Base-by-base conservation (phyloP, 2,888 invertebrate genomes). In the Himalopsyche kuldschensis region DNA sequence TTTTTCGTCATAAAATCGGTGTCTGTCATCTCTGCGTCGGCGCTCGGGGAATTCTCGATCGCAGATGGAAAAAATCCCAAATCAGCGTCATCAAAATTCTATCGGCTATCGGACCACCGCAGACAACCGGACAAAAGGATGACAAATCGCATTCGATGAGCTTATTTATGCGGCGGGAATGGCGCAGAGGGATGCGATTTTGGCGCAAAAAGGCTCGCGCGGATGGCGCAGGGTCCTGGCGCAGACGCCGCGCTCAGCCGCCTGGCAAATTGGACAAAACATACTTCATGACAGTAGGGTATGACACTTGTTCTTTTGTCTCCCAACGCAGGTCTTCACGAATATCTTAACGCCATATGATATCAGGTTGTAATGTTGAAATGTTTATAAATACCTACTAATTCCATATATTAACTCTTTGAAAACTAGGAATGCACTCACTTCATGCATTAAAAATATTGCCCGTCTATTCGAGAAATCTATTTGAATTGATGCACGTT, bases 221-320 rank as follows among this genome's bases (percentile, higher is more conserved):
- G 69, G 20, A 69, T 69, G 69, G 69, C 69, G 69, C 69, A 69
- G 76, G 83, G 80, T 31, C n/a, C 32, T 76, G 83, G 31, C 31
- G 75, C 63, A 75, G 80, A 46, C 81, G 83, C 80, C 83, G 83
- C 83, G 20, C 46, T 35, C 83, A 83, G 80, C 80, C 83, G 83
- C 83, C 83, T 83, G 83, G 80, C 83, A 83, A 83, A 83, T 83
- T 83, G 83, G 80, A 79, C 77, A 83, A 83, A 80, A 83, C 83
- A 83, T 83, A 80, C 48, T 80, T 83, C 83, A 83, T 83, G 80
- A 77, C 35, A 80, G 83, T 80, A 75, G 80, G 30, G 24, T 27
- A 69, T 83, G 80, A 83, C 83, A 77, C 77, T 83, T 83, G 77
- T 83, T 83, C 80, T 83, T 76, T 83, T 83, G 81, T 31, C 69